Base-by-base conservation (phyloP, 2,888 invertebrate genomes). In the Drosophila lutescens region DNA sequence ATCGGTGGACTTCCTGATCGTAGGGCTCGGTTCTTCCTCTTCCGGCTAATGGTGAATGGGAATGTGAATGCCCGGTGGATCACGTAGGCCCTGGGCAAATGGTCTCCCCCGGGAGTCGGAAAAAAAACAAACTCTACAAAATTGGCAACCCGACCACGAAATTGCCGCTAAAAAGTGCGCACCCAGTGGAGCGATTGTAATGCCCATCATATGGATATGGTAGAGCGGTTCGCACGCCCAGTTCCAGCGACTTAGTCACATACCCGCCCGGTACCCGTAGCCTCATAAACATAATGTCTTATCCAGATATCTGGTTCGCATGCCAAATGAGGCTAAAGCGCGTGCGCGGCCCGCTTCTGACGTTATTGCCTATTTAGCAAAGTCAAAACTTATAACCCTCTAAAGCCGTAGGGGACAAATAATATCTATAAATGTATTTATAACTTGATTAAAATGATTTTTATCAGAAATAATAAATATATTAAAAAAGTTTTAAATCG, bases 141-240 rank as follows among this genome's bases (percentile, higher is more conserved):
- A 73, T 80, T 80, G 50, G 17, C 43, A 76, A 47, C 50, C 65
- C 9, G 44, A 9, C 20, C 84, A 80, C 84, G 78, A 36, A 20
- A 9, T 38, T 12, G 17, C 1, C 15, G 32, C 41, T 10, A 17
- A 12, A 34, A 34, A 36, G 40, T 41, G 47, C 62, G 51, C 73
- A 72, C 63, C 70, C 73, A 51, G 2, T 30, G 26, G 26, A 34
- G n/a, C 32, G 67, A 74, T 72, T 58, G 62, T 62, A 80, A 80
- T 78, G 67, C 70, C 61, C 59, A 41, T 58, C 63, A 75, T 70
- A 74, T 30, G 66, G 12, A 30, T 30, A 30, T 32, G 60, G 41
- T 30, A 30, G 8, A 41, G 47, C 61, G 60, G 77, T 74, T 84
- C 85, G 81, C 87, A 86, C 85, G 83, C 77, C 75, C 72, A 59